Conservation (phyloP, 2,888 invertebrate species). For the Belgica antarctica region DNA sequence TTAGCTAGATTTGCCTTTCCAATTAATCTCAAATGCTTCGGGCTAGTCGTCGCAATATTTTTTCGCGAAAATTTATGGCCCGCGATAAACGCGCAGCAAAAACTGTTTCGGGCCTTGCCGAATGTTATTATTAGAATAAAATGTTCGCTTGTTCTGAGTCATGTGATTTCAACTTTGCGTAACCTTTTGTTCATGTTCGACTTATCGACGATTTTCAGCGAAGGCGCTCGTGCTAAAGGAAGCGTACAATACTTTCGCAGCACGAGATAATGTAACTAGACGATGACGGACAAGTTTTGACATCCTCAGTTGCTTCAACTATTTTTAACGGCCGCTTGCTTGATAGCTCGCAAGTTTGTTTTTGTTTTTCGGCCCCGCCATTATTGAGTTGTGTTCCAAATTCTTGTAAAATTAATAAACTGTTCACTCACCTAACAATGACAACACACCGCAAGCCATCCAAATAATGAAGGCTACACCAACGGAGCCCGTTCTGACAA, state of each 20-base stretch:
- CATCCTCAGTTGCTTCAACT: neutral
- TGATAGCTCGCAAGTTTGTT: neutral
- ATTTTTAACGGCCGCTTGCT: neutral
- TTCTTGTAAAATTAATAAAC: neutral
- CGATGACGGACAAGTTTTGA: neutral
- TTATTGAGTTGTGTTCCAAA: neutral
- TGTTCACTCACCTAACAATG: constrained; percentile 72
- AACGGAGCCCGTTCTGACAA: constrained; percentile 83
- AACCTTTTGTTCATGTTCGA: neutral
- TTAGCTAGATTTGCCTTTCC: neutral
- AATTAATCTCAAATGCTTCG: neutral
- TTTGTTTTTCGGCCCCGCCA: too few species aligned
- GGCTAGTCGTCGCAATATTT: neutral
- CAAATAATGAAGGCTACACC: constrained; percentile 93
- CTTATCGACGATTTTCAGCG: neutral
- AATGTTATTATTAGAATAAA: constrained; percentile 9
- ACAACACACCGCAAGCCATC: constrained; percentile 90
- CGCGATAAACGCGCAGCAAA: neutral
- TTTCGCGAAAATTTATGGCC: neutral
- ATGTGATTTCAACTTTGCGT: too few species aligned
- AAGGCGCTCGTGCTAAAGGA: too few species aligned
- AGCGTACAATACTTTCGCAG: neutral
- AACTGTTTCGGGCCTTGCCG: too few species aligned
- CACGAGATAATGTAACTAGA: neutral
- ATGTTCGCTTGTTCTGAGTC: too few species aligned